phyloP scores from a whole-genome alignment of 2,797 vertebrate species.

The Phataginus tricuspis region DNA sequence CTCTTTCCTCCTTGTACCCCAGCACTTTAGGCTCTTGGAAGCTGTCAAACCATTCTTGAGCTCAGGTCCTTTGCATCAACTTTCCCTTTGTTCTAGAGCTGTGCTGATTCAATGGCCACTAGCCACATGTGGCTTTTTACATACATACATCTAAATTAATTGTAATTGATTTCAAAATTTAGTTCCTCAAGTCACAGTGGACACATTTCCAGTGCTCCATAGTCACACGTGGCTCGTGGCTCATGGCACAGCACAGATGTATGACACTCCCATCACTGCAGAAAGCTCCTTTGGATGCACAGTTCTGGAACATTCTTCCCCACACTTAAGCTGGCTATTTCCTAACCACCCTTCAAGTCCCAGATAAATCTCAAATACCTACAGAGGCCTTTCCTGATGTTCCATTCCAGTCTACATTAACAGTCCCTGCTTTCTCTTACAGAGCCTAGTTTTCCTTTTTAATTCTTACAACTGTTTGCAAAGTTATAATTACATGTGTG shows the following conservation, averaged over 20 bases:
- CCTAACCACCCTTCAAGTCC: conserved; percentile 16
- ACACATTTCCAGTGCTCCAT: not conserved
- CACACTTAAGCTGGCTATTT: not conserved
- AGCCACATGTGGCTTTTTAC: not conserved
- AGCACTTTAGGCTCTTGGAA: not conserved
- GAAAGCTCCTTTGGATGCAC: not conserved
- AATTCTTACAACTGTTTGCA: not conserved
- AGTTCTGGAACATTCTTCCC: not conserved
- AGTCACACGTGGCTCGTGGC: not conserved
- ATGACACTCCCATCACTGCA: not conserved
- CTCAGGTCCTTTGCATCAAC: not conserved
- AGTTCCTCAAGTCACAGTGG: not conserved
- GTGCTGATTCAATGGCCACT: not conserved
- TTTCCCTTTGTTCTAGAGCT: not conserved
- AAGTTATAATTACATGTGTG: not conserved
- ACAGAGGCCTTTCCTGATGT: not conserved
- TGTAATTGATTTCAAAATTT: not conserved
- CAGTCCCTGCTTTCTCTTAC: not conserved
- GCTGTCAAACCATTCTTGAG: not conserved
- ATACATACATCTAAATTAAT: not conserved
- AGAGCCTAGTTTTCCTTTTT: not conserved
- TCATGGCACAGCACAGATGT: not conserved
- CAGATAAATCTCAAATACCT: not conserved
- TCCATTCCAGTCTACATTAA: not conserved
- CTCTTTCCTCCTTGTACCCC: not conserved